These are phyloP conservation scores for Siniperca chuatsi DNA, from an alignment of 2,113 vertebrate genomes.

Conservation along the genomic window DNA sequence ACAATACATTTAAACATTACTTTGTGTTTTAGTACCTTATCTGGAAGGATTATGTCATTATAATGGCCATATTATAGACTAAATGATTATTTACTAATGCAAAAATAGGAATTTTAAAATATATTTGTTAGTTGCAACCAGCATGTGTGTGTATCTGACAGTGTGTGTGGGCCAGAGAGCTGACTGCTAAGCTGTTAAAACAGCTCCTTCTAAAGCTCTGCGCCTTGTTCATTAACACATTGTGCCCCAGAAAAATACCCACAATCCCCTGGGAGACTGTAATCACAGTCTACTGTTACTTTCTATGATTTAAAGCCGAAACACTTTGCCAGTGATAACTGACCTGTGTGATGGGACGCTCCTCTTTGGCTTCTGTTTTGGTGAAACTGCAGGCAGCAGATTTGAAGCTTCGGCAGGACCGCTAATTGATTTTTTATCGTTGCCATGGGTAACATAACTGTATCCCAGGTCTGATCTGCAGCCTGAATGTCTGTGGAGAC, in stretches of 20 bases:
- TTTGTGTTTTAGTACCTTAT: too few relatives aligned
- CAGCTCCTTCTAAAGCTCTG: background rate
- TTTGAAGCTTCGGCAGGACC: conserved; percentile 10
- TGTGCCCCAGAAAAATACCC: conserved; percentile 26
- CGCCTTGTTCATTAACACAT: background rate
- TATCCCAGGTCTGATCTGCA: background rate
- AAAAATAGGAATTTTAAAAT: too few relatives aligned
- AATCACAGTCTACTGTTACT: background rate
- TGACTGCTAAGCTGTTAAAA: background rate
- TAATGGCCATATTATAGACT: too few relatives aligned
- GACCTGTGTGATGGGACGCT: conserved; percentile 1
- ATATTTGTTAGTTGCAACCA: too few relatives aligned
- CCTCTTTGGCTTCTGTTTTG: background rate
- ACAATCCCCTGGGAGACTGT: conserved; percentile 5
- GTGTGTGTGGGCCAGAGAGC: background rate
- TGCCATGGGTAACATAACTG: conserved; percentile 1
- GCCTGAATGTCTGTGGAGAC: background rate
- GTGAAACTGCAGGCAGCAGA: background rate
- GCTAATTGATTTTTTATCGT: conserved; percentile 1
- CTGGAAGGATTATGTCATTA: too few relatives aligned
- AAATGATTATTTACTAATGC: too few relatives aligned
- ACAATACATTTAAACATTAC: background rate
- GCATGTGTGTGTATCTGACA: background rate
- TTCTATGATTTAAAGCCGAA: background rate
- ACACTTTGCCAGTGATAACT: background rate